Base-by-base conservation (phyloP, 2,113 vertebrate species). In the Brachyistius frenatus region DNA sequence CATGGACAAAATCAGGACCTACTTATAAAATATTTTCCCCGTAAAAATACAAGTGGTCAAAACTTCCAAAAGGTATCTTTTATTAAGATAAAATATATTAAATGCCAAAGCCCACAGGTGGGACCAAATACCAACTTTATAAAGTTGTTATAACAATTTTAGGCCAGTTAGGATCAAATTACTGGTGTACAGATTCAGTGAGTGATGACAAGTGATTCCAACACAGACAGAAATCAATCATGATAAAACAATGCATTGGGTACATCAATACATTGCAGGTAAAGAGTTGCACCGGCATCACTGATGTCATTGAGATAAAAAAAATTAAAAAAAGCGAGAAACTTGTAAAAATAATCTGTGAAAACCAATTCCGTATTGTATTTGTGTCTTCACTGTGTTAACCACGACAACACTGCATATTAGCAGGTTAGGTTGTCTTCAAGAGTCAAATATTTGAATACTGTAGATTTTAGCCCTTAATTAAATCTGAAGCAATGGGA, bases 371-470 rank as follows among this genome's bases (percentile, higher is more conserved):
- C 23, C 23, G 23, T 23, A 30, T 11, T 30, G 0, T 56, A 31
- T 70, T 64, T 44, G 31, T 58, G 52, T 52, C 49, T 62, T 23
- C 50, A 44, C 37, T 60, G 14, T 52, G 32, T 66, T 39, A 57
- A 57, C 35, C 71, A n/a, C 2, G 49, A 14, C 37, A 72, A 44
- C 46, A 46, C n/a, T 36, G 64, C 47, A 65, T 49, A 75, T 62
- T 80, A 73, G 53, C 46, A 75, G 54, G 41, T 63, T 66, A 62
- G 32, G 10, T 11, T 9, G 11, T 46, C n/a, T 39, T 72, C 0
- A 53, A 0, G 1, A 39, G 10, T 60, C 7, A 54, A 72, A 36
- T 1, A 54, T 63, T 39, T 61, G 5, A 77, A 57, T 30, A 30
- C 14, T 30, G 1, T 58, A 16, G 16, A 47, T 56, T 76, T 66